Base-by-base conservation (phyloP, 2,888 invertebrate genomes). In the Aethes cnicana region DNA sequence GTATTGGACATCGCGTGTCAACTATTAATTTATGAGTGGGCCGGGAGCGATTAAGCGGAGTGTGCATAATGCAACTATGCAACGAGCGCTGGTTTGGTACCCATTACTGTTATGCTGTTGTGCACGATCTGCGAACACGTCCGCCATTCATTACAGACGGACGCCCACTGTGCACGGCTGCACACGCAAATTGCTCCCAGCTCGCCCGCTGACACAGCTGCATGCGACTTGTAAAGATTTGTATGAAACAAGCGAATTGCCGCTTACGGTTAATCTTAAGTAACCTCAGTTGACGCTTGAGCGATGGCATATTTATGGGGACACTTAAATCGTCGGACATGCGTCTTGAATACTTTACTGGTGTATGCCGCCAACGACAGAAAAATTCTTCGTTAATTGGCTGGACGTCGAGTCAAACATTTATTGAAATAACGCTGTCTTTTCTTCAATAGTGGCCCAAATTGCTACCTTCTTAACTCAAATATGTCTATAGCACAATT, bases 81-180 rank as follows among this genome's bases (percentile, higher is more conserved):
- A 46, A 46, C 32, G 37, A 52, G 46, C 36, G 35, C 49, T n/a
- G 43, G 50, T 26, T 39, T 52, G 46, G 52, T 46, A 32, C 44
- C 39, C 52, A 52, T 46, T 52, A 52, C 44, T 52, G 52, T 39
- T 39, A 25, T 25, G 39, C 36, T 39, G 39, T 70, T 73, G 72
- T 69, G 72, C 70, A 68, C 66, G 69, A 77, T 77, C 66, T 74
- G 69, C 66, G 68, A 72, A 72, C 73, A 72, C 72, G 77, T 74
- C 69, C 64, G 66, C 74, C 69, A 78, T 81, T 80, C 78, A 84
- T 82, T 81, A 80, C 73, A 67, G 68, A 62, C 66, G 82, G 75
- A 77, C 84, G 78, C 81, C 83, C 74, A 83, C 81, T 80, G 83
- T 78, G 85, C 82, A 75, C 80, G 68, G 77, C 68, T 81, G 82